Evolutionary conservation across 1,140 invertebrate genomes (phyloP), one percentile per base, ranked within the genome.

Genomic region (Coptotermes formosanus): DNA sequence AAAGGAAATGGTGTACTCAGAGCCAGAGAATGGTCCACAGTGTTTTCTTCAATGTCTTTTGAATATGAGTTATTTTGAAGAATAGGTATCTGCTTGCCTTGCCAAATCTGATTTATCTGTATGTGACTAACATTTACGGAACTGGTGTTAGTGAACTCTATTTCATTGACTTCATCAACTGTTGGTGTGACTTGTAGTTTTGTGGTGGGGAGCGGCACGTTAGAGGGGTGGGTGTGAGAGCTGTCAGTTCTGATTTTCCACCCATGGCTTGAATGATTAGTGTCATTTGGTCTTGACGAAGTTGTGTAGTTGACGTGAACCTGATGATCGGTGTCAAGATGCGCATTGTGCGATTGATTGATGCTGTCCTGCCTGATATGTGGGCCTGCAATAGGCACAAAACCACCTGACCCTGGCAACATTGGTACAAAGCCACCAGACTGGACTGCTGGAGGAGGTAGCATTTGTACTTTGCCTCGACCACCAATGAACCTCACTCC

Each of bases 381-480:
- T n/a, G 94, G 94, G 91, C 94, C 91, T 75, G 89, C 87, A 69
- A 95, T 95, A 0, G 95, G 95, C 85, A 91, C 92, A 88, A 96
- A 96, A 25, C 95, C 95, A 23, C 94, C 93, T 86, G 92, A 92
- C 48, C 93, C 93, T 16, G 95, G 95, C 48, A 94, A 90, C 85
- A 96, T 91, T 30, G 96, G 96, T 19, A 94, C 90, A 89, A 96
- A 96, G 25, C 95, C 95, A 85, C 94, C 94, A 25, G 93, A 93
- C 90, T 95, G 94, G 85, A 95, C 93, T 88, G 94, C 92, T 0
- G 95, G 93, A 84, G 91, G 93, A 84, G 91, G 89, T 48, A 91
- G 90, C 11, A 89, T 90, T 23, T 89, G 87, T 38, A 90, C 86
- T 86, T 85, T 87, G 25, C 86, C 85, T 82, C 86, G 85, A 64